phyloP scores from a whole-genome alignment of 2,888 invertebrate genomes.

The Galerucella calmariensis region DNA sequence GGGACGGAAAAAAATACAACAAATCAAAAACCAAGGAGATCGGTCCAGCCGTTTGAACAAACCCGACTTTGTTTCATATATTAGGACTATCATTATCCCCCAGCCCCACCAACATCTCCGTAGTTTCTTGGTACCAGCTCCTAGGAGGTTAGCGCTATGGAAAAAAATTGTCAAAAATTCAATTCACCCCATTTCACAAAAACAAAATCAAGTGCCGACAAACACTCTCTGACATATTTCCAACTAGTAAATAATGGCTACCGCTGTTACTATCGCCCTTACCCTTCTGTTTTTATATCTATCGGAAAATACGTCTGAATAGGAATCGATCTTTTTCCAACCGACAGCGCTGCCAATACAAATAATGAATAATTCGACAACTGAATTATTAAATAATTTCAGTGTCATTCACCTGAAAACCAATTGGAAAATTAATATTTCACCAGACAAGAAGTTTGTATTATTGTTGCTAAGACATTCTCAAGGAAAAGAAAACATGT shows the following conservation, averaged over 20 bases:
- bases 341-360: conserved; percentile 30
- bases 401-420: conserved; percentile 40
- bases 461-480: conserved; percentile 30
- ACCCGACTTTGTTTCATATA: no score
- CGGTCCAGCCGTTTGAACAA: no score
- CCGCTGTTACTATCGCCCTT: neutral
- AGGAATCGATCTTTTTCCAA: conserved; percentile 31
- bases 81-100: no score
- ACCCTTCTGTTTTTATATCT: neutral
- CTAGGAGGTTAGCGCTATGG: no score
- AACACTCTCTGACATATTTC: neutral
- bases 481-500: conserved; percentile 6
- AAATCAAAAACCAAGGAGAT: no score
- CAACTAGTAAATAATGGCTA: neutral
- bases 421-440: conserved; percentile 39
- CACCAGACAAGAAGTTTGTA: conserved; percentile 29
- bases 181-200: no score
- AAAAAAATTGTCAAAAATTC: no score
- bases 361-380: conserved; percentile 40
- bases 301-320: conserved; percentile 25
- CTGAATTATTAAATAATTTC: conserved; percentile 38
- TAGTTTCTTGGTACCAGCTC: no score
- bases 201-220: no score
- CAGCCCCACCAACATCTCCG: no score
- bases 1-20: no score